phyloP scores from a whole-genome alignment of 2,888 invertebrate species.

The Argyra leucocephala region DNA sequence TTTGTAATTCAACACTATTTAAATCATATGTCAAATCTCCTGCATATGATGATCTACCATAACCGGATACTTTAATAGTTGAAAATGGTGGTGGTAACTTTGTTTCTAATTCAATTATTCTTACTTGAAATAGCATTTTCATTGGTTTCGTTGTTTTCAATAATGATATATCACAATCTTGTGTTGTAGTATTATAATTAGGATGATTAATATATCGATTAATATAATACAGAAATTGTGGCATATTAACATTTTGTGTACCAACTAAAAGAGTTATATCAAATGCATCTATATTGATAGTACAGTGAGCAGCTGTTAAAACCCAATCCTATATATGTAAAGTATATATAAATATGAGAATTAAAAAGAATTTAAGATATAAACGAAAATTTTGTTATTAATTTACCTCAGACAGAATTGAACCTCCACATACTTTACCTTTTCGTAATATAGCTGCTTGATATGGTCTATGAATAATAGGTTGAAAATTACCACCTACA shows the following conservation, averaged over 20 bases:
- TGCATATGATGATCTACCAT: not conserved
- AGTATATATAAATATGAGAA: no score
- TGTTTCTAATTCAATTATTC: constrained; percentile 29
- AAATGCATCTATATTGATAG: no score
- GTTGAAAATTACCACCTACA: no score
- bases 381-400: no score
- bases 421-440: no score
- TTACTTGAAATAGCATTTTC: constrained; percentile 22
- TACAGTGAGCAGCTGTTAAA: not conserved
- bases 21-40: constrained; percentile 23
- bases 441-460: no score
- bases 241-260: not conserved
- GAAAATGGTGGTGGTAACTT: constrained; percentile 26
- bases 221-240: no score
- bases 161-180: not conserved
- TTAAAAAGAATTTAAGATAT: no score
- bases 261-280: not conserved
- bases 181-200: not conserved
- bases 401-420: no score
- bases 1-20: constrained; percentile 33
- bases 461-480: no score
- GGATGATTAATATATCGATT: not conserved
- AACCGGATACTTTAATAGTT: constrained; percentile 34
- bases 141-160: constrained; percentile 15
- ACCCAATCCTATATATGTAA: no score